phyloP scores from a whole-genome alignment of 2,113 vertebrate genomes.

The Oriolus oriolus region DNA sequence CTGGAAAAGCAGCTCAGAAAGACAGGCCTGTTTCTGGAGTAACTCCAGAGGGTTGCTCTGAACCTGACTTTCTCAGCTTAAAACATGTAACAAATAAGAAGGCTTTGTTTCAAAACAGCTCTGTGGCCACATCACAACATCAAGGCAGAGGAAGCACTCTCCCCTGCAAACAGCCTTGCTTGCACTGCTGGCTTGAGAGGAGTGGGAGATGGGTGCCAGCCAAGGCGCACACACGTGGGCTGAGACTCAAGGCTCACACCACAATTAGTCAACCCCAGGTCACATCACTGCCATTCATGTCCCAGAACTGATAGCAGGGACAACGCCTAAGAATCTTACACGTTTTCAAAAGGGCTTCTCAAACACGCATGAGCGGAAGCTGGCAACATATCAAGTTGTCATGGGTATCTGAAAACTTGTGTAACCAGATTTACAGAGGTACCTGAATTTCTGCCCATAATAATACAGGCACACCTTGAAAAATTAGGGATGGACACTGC shows the following conservation, averaged over 20 bases:
- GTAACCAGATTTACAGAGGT: background rate
- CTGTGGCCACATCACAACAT: background rate
- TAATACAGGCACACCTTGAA: background rate
- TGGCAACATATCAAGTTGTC: background rate
- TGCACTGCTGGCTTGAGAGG: background rate
- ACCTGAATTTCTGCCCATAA: background rate
- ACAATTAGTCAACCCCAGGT: background rate
- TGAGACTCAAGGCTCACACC: background rate
- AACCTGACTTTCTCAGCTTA: background rate
- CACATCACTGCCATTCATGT: rapidly evolving
- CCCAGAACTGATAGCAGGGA: background rate
- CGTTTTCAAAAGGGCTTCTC: background rate
- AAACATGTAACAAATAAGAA: background rate
- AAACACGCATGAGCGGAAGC: rapidly evolving
- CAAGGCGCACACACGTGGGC: background rate
- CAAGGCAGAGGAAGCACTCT: background rate
- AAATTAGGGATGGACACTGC: background rate
- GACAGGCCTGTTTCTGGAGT: background rate
- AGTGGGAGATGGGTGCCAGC: rapidly evolving
- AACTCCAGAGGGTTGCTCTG: background rate
- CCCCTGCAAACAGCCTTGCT: background rate
- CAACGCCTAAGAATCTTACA: rapidly evolving
- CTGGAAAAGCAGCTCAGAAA: background rate
- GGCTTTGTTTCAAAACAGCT: background rate
- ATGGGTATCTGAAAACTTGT: background rate